Evolutionary conservation across 2,113 vertebrate species (phyloP), one percentile per base, ranked within the genome.

Genomic region (Neopipo cinnamomea): DNA sequence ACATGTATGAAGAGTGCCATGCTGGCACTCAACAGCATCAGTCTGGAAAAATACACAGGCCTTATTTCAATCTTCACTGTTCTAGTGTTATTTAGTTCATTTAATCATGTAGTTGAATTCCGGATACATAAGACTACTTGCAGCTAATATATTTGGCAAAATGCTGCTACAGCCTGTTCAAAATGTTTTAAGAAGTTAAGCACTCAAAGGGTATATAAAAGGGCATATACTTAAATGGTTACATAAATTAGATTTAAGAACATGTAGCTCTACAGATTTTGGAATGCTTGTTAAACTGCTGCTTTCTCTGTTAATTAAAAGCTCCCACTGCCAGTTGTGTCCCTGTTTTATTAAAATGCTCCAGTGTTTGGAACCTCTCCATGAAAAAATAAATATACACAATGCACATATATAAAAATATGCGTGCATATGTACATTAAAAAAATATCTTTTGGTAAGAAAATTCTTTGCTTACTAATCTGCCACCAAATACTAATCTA

Each of bases 261-360:
- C 80, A 61, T 31, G 28, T 23, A 72, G 52, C 62, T 92, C n/a
- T 52, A 35, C 41, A 52, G 63, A 49, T 83, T 81, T 83, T 93
- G 37, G 50, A 86, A 81, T 53, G 52, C 63, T 89, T 81, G 21
- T 91, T 95, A 91, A 97, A 70, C 37, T 87, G 74, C 68, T 91
- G 27, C 79, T 93, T 80, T 74, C 50, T 68, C 87, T 93, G 35
- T 83, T 95, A 94, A 95, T 91, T 95, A 91, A 93, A 95, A 93
- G 63, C 47, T 96, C 53, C 56, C 47, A 27, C 22, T 92, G 59
- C 63, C 52, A 88, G 52, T 74, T 83, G 21, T 55, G 47, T 55
- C 71, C 21, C 37, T 67, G 37, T 93, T 95, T 95, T 75, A 75
- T 95, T 94, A 52, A 89, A 95, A 37, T 85, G 27, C 47, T 96